Percentiles rank a stretch among this genome's conserved stretches.
Evolutionary conservation across 2,888 invertebrate species (phyloP).

Genomic region (Penaeus monodon): DNA sequence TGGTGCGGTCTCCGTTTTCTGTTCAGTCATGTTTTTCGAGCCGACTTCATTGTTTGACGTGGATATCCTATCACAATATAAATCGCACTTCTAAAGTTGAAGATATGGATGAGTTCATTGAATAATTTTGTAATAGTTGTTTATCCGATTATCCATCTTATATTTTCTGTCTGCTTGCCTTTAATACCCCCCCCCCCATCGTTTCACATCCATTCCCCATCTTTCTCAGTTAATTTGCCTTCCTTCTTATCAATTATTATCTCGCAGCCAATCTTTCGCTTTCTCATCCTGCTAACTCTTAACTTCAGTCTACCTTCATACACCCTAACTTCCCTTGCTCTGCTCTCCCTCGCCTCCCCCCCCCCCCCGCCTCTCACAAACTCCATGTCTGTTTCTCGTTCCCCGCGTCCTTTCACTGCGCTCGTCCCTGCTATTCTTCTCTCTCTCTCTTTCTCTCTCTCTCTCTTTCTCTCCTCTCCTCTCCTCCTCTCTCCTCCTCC

Average conservation of each 20-base stretch:
- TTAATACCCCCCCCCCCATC: too few species aligned
- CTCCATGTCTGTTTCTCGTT: background rate
- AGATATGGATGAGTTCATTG: background rate
- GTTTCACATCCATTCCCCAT: too few species aligned
- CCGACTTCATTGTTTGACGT: too few species aligned
- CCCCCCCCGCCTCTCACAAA: too few species aligned
- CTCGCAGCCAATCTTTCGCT: background rate
- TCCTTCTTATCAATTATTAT: background rate
- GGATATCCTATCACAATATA: too few species aligned
- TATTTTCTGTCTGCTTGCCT: too few species aligned
- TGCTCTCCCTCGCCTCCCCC: background rate
- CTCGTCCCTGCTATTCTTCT: background rate
- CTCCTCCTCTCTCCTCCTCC: background rate
- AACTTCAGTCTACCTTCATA: background rate
- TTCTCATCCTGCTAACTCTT: background rate
- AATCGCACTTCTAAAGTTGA: too few species aligned
- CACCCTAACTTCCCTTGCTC: background rate
- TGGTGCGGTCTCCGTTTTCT: background rate
- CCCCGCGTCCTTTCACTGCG: background rate
- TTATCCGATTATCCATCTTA: too few species aligned
- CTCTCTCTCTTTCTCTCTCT: conserved; percentile 9
- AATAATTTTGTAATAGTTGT: background rate
- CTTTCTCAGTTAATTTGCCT: too few species aligned
- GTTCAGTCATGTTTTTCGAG: too few species aligned
- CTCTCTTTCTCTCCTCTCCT: background rate